Base-by-base conservation (phyloP, 2,113 vertebrate species). In the Hirundichthys speculiger region DNA sequence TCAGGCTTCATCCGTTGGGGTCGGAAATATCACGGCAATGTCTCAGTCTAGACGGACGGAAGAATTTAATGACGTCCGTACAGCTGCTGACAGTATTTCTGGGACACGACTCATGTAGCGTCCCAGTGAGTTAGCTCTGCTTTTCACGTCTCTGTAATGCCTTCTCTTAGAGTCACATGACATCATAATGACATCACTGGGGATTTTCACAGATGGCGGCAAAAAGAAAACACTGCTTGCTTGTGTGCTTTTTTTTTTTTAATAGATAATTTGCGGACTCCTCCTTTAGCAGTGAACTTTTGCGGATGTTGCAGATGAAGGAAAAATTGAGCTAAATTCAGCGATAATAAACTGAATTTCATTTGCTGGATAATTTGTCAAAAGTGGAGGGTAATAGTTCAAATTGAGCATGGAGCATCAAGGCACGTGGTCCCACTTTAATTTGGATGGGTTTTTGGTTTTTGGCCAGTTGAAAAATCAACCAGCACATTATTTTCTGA, bases 321-420 rank as follows among this genome's bases (percentile, higher is more conserved):
- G 24, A 47, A 51, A 62, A 48, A 46, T 45, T 45, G 64, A 65
- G 30, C 13, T 1, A 14, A 54, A 54, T 20, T 7, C 20, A 40
- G 5, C 41, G 38, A 43, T 59, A 25, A 74, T 58, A 27, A 52
- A 63, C 58, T 69, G 0, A 43, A 68, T 72, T 54, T 52, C 15
- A 15, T 8, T 34, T 30, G 20, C 2, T 15, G 16, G 42, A 24
- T 38, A 46, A 39, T 64, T 46, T 66, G 19, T 22, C 5, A 53
- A 48, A 43, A 53, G 10, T 19, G 40, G 8, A 24, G 34, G 42
- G 15, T 16, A 34, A 51, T 51, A n/a, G 9, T 24, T 52, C 2
- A 47, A 64, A 39, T 15, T 11, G 20, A 56, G 12, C 13, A 21
- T 25, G 22, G n/a, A 51, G n/a, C 12, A 39, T 60, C 7, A 20